These are phyloP conservation scores for Cosmopolites sordidus DNA, from an alignment of 2,888 invertebrate genomes.

Conservation along the genomic window DNA sequence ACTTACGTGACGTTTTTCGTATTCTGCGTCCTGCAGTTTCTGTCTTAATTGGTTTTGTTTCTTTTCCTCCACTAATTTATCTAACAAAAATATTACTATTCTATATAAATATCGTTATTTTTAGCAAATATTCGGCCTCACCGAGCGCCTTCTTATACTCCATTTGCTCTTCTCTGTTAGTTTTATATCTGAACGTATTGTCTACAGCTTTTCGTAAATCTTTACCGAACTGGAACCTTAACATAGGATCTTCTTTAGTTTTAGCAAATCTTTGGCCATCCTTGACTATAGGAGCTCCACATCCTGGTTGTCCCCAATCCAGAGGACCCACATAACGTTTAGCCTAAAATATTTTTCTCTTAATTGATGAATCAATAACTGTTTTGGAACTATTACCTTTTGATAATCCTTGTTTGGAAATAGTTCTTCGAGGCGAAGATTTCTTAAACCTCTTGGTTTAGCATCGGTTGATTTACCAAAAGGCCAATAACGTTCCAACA, in stretches of 20 bases:
- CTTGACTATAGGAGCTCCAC: slow-evolving; percentile 45
- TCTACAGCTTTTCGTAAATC: slow-evolving; percentile 61
- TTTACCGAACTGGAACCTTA: slow-evolving; percentile 57
- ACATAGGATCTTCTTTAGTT: slow-evolving; percentile 58
- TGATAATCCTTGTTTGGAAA: slow-evolving; percentile 56
- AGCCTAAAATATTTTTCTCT: slow-evolving; percentile 32
- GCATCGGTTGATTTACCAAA: slow-evolving; percentile 58
- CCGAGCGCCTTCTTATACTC: slow-evolving; percentile 61
- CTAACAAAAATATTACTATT: slow-evolving; percentile 38
- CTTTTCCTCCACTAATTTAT: slow-evolving; percentile 57
- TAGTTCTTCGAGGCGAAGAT: slow-evolving; percentile 63
- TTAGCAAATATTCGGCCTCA: slow-evolving; percentile 32
- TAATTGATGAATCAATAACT: too few relatives aligned
- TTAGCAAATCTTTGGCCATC: slow-evolving; percentile 44
- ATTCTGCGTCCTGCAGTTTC: slow-evolving; percentile 19
- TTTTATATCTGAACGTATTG: slow-evolving; percentile 65
- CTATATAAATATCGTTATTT: neutral
- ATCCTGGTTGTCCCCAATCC: slow-evolving; percentile 39
- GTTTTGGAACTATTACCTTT: slow-evolving; percentile 46
- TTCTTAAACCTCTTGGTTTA: slow-evolving; percentile 56
- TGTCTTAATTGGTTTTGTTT: slow-evolving; percentile 45
- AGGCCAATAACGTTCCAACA: slow-evolving; percentile 70
- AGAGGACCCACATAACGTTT: slow-evolving; percentile 42
- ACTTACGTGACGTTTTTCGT: slow-evolving; percentile 54
- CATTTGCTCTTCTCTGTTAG: slow-evolving; percentile 54